Percentiles rank a stretch among this genome's conserved stretches.
Conservation (phyloP, 2,888 invertebrate species). For the Cerceris ruficornis region DNA sequence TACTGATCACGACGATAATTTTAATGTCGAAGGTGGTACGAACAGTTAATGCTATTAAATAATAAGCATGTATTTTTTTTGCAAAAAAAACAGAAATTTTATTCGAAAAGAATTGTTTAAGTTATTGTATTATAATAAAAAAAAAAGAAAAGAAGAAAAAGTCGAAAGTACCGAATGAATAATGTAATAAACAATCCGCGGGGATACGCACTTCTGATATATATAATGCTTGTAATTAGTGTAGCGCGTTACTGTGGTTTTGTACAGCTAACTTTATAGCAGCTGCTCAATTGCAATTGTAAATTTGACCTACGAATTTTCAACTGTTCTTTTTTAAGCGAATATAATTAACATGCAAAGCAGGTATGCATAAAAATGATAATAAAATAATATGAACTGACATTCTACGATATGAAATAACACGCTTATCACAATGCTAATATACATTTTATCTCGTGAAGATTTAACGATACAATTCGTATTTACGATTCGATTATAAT, state of each 20-base stretch:
- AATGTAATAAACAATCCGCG: conserved; percentile 39
- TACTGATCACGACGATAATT: conserved; percentile 40
- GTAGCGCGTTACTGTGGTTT: conserved; percentile 48
- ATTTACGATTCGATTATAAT: conserved; percentile 16
- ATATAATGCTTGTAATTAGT: conserved; percentile 51
- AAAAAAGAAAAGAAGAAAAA: conserved; percentile 12
- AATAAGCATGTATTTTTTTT: conserved; percentile 41
- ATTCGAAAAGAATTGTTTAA: conserved; percentile 66
- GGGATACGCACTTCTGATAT: conserved; percentile 31
- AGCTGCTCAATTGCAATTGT: conserved; percentile 61
- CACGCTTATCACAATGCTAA: conserved; percentile 3
- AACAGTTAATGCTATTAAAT: conserved; percentile 39
- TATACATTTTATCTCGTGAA: neutral
- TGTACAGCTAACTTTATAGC: conserved; percentile 58
- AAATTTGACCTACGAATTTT: conserved; percentile 50
- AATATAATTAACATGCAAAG: conserved; percentile 38
- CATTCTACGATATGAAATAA: conserved; percentile 29
- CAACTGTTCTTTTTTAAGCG: conserved; percentile 50
- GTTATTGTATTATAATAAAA: conserved; percentile 72
- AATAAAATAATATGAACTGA: conserved; percentile 52
- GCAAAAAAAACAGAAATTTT: conserved; percentile 37
- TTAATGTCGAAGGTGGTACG: conserved; percentile 31
- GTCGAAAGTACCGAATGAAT: conserved; percentile 50
- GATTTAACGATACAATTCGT: neutral
- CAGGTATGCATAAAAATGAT: conserved; percentile 42